Evolutionary conservation across 2,113 vertebrate species (phyloP).

Genomic region (Salvelinus alpinus): DNA sequence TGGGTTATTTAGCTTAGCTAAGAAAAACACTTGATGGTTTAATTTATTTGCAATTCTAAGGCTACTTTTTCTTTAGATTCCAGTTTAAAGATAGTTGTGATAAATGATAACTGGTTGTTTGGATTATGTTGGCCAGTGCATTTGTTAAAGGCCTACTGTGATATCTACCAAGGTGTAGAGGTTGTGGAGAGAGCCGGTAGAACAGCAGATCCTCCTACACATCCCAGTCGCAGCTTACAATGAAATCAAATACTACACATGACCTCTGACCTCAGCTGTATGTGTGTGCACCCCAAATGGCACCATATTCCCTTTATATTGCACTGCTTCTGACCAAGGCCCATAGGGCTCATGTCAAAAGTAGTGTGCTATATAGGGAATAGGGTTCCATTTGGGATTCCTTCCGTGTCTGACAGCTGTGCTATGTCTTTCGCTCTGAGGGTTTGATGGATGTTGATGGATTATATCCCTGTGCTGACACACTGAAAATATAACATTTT

Average conservation of each 20-base stretch:
- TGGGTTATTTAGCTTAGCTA: too few relatives aligned
- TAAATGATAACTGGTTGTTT: too few relatives aligned
- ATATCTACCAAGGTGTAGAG: neutral
- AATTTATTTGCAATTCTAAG: too few relatives aligned
- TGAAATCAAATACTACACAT: neutral
- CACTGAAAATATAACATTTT: neutral
- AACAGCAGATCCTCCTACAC: neutral
- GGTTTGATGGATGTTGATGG: neutral
- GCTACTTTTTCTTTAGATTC: too few relatives aligned
- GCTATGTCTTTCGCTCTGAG: conserved; percentile 2
- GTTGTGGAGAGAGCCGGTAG: neutral
- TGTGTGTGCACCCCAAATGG: neutral
- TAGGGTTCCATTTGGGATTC: too few relatives aligned
- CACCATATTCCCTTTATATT: too few relatives aligned
- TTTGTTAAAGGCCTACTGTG: neutral
- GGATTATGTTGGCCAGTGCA: neutral
- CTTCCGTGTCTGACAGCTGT: neutral
- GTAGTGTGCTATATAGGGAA: too few relatives aligned
- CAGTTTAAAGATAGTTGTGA: too few relatives aligned
- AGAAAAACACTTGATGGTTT: too few relatives aligned
- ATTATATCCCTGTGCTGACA: conserved; percentile 4
- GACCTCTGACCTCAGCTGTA: conserved; percentile 18
- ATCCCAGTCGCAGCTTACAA: too few relatives aligned
- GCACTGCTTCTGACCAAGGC: too few relatives aligned
- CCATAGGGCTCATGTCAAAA: too few relatives aligned